Percentiles rank a stretch among this genome's conserved stretches.
Conservation (phyloP, 2,113 vertebrate species). For the Guaruba guarouba region DNA sequence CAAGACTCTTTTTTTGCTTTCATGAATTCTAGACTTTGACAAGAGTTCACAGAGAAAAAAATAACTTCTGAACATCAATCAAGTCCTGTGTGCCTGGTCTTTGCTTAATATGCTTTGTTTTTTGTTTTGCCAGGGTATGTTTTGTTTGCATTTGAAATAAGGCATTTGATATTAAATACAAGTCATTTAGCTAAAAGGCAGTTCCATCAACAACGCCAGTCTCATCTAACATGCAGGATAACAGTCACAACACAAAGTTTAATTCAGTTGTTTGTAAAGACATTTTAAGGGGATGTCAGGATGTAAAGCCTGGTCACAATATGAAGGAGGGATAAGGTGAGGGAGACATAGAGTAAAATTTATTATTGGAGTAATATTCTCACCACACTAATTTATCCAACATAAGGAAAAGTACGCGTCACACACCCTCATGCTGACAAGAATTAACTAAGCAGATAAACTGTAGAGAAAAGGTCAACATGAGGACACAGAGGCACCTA, state of each 20-base stretch:
- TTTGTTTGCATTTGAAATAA: constrained; percentile 66
- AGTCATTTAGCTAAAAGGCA: constrained; percentile 27
- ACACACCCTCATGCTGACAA: neutral
- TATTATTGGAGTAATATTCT: neutral
- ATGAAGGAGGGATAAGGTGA: neutral
- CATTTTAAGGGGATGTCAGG: constrained; percentile 9
- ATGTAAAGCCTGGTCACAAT: neutral
- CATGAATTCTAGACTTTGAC: constrained; percentile 69
- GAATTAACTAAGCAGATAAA: constrained; percentile 24
- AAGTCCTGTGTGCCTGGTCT: constrained; percentile 39
- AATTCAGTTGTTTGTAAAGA: constrained; percentile 21
- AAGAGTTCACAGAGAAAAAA: constrained; percentile 51
- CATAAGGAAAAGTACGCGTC: neutral
- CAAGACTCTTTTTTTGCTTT: constrained; percentile 68
- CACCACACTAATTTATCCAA: neutral
- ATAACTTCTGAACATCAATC: constrained; percentile 60
- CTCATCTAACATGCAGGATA: neutral
- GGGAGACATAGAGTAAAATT: neutral
- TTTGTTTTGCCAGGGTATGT: constrained; percentile 46
- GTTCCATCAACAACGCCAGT: neutral
- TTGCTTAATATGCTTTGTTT: constrained; percentile 55
- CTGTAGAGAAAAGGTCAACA: constrained; percentile 30
- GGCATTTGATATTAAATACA: constrained; percentile 11
- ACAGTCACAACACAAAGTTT: constrained; percentile 24
- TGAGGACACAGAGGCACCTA: constrained; percentile 18